These are phyloP conservation scores for Arion vulgaris DNA, from an alignment of 1,140 invertebrate genomes.

Conservation along the genomic window DNA sequence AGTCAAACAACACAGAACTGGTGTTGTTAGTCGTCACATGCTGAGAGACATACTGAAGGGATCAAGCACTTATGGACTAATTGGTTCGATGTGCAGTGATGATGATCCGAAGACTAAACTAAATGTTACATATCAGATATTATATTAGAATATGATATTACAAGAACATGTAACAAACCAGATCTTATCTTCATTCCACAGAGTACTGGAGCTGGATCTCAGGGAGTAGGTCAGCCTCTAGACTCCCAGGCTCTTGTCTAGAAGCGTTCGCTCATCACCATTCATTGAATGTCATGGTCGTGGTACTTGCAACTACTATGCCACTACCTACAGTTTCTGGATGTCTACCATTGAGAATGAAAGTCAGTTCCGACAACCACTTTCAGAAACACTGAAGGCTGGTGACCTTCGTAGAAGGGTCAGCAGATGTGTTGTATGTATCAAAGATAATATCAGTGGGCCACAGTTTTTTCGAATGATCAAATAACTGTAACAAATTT, in stretches of 20 bases:
- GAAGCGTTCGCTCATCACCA: constrained; percentile 94
- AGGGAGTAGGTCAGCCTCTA: constrained; percentile 93
- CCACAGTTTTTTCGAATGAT: constrained; percentile 43
- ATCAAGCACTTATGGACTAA: too few species aligned
- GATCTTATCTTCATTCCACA: constrained; percentile 41
- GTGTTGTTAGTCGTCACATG: too few species aligned
- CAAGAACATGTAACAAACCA: too few species aligned
- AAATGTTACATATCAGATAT: too few species aligned
- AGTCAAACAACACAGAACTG: too few species aligned
- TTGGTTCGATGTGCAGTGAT: too few species aligned
- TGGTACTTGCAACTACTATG: constrained; percentile 71
- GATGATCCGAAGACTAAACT: too few species aligned
- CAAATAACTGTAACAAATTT: constrained; percentile 15
- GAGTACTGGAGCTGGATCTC: constrained; percentile 89
- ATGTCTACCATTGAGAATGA: constrained; percentile 90
- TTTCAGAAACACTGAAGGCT: constrained; percentile 93
- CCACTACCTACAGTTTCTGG: constrained; percentile 93
- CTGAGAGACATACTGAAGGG: too few species aligned
- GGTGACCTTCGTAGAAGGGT: constrained; percentile 87
- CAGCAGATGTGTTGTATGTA: constrained; percentile 96
- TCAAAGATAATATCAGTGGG: constrained; percentile 69
- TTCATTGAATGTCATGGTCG: constrained; percentile 88
- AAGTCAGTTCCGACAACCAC: constrained; percentile 85
- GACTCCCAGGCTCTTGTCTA: constrained; percentile 95
- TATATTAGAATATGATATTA: too few species aligned